Evolutionary conservation across 1,140 invertebrate genomes (phyloP), one percentile per base, ranked within the genome.

Genomic region (Chrysomallon squamiferum): DNA sequence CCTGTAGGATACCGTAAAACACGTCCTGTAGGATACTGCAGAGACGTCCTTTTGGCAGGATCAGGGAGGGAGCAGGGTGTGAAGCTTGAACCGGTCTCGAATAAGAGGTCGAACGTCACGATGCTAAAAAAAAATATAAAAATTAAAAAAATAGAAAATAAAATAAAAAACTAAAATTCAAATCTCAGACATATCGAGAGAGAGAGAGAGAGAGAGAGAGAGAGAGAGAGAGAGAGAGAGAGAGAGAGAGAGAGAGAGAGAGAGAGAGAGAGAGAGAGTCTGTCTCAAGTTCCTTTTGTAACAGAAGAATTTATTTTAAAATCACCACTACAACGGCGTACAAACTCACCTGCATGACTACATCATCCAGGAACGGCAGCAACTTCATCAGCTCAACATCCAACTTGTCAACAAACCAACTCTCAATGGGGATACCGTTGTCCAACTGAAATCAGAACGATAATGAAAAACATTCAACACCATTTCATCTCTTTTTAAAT

Each of bases 381-480:
- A 98, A 82, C 83, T 97, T 97, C 78, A 97, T 90, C 30, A 99
- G 87, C 83, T 98, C 96, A 33, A 89, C 90, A 86, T 99, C 96
- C 65, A 90, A 90, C 76, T 91, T 89, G 86, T 98, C 95, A 43
- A 94, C 90, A 87, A 97, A 98, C 96, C 96, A 98, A 85, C 94
- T 96, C 86, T 96, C 94, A 78, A 98, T 98, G 0, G 96, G 95
- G 72, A 98, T 98, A 38, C 96, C 96, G 87, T 98, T 98, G 86
- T 97, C 95, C 66, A 96, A 84, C 91, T 96, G 87, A 45, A 91
- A 77, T 54, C 29, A 58, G 65, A 49, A 56, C 69, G 68, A 38
- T n/a, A 45, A 59, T 3, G 22, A 60, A 52, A 13, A 32, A 33
- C 4, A 58, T 15, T 18, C 56, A 58, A 33, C 22, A 29, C n/a